Evolutionary conservation across 2,888 invertebrate species (phyloP), one percentile per base, ranked within the genome.

Genomic region (Agrypnus murinus): DNA sequence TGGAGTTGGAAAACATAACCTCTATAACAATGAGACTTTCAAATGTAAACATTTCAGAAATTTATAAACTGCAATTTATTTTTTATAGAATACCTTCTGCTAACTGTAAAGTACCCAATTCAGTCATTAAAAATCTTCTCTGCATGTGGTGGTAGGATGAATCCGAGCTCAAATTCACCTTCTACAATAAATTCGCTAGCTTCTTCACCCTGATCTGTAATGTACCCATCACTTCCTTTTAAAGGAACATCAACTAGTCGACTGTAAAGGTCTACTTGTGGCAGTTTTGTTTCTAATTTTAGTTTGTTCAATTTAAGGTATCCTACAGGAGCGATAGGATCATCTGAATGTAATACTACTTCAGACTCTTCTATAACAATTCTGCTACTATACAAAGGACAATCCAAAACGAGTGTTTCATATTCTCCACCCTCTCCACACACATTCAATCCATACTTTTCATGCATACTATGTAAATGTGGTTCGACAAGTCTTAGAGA

Each of bases 351-450:
- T 76, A 95, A 90, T 69, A 98, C 91, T 79, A 93, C 90, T 88
- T 97, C 95, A 78, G 91, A 92, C 80, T 95, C 93, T 85, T 95
- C 95, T 96, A 98, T 90, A 77, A 94, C 90, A 86, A 98, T 92
- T 83, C 91, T 91, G 86, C 95, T 95, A 83, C 91, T 93, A 87
- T 98, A 99, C 72, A 99, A 88, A 5, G 99, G 98, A 86, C 99
- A 99, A 88, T 99, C 98, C 72, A 98, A 87, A 6, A 98, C 98
- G 84, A 99, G 95, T 32, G 98, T 97, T 87, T 99, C 99, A 84
- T 98, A 99, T 86, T 99, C 99, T 62, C 99, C 99, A 53, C 99
- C 99, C 87, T 99, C 99, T 15, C 99, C 99, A 86, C 98, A 98
- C 45, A 98, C 92, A 87, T 97, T 96, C 74, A 97, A 88, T 62